A percentile compares a stretch with the other conserved stretches of the same genome.
phyloP scores from a whole-genome alignment of 2,888 invertebrate genomes.

The Unio pictorum region DNA sequence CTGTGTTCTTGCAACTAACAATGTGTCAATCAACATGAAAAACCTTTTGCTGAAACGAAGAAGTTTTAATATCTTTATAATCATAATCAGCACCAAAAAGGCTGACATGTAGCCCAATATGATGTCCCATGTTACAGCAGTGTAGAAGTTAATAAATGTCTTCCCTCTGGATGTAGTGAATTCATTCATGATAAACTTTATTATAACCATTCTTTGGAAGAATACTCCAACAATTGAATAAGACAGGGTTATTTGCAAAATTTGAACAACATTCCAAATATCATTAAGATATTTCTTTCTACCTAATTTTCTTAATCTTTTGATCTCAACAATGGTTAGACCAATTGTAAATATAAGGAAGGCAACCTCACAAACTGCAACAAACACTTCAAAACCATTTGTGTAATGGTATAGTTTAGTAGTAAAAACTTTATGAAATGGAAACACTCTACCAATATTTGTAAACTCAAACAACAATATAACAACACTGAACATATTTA shows the following conservation, averaged over 20 bases:
- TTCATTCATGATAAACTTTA: constrained; percentile 19
- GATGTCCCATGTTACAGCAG: constrained; percentile 31
- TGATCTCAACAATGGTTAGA: constrained; percentile 34
- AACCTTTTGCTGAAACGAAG: constrained; percentile 38
- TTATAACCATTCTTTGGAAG: constrained; percentile 28
- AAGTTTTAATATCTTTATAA: constrained; percentile 40
- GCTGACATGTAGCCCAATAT: constrained; percentile 30
- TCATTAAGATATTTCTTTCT: constrained; percentile 29
- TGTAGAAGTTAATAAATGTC: constrained; percentile 39
- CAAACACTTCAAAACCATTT: constrained; percentile 18
- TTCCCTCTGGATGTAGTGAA: constrained; percentile 11
- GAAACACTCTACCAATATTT: constrained; percentile 26
- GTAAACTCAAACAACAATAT: constrained; percentile 43
- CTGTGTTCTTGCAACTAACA: constrained; percentile 11
- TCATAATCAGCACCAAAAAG: constrained; percentile 26
- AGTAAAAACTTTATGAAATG: constrained; percentile 36
- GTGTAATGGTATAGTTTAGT: constrained; percentile 33
- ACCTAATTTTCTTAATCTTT: constrained; percentile 16
- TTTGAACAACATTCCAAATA: constrained; percentile 37
- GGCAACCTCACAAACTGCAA: constrained; percentile 27
- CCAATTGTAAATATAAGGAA: constrained; percentile 31
- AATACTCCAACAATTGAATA: constrained; percentile 29
- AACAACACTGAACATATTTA: constrained; percentile 40
- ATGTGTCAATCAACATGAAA: constrained; percentile 26
- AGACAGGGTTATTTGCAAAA: constrained; percentile 28